These are phyloP conservation scores for Cryptus viduatorius DNA, from an alignment of 2,888 invertebrate species.

Conservation along the genomic window DNA sequence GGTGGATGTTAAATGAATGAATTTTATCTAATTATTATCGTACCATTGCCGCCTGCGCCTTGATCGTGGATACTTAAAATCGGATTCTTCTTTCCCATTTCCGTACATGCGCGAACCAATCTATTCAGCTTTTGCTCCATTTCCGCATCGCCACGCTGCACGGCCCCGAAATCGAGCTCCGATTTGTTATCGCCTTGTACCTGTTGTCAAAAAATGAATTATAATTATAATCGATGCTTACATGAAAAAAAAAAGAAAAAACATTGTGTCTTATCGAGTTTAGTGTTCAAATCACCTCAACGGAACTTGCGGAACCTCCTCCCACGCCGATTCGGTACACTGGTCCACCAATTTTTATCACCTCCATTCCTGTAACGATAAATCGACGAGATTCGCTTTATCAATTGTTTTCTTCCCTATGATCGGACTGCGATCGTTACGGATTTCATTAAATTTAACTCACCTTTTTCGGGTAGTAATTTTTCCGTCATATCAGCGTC, in stretches of 20 bases:
- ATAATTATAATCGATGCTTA: slow-evolving; percentile 66
- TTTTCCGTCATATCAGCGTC: slow-evolving; percentile 93
- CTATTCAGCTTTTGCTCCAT: slow-evolving; percentile 99
- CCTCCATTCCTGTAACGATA: slow-evolving; percentile 90
- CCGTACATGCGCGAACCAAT: slow-evolving; percentile 96
- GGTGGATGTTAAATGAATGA: neutral
- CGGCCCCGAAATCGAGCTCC: slow-evolving; percentile 97
- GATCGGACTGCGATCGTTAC: neutral
- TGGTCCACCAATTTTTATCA: slow-evolving; percentile 98
- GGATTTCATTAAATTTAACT: slow-evolving; percentile 16
- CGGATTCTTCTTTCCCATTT: slow-evolving; percentile 93
- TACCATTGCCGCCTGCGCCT: slow-evolving; percentile 98
- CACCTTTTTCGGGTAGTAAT: slow-evolving; percentile 90
- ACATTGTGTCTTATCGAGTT: neutral
- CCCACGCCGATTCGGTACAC: slow-evolving; percentile 99
- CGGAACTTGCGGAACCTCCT: slow-evolving; percentile 99
- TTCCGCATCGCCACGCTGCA: slow-evolving; percentile 98
- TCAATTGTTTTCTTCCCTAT: neutral
- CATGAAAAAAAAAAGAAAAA: no score
- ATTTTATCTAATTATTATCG: neutral
- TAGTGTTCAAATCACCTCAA: slow-evolving; percentile 86
- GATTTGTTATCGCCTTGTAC: slow-evolving; percentile 95
- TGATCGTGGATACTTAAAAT: slow-evolving; percentile 99
- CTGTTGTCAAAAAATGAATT: no score
- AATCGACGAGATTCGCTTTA: slow-evolving; percentile 6